Evolutionary conservation across 1,140 invertebrate genomes (phyloP), one percentile per base, ranked within the genome.

Genomic region (Hirudo medicinalis): DNA sequence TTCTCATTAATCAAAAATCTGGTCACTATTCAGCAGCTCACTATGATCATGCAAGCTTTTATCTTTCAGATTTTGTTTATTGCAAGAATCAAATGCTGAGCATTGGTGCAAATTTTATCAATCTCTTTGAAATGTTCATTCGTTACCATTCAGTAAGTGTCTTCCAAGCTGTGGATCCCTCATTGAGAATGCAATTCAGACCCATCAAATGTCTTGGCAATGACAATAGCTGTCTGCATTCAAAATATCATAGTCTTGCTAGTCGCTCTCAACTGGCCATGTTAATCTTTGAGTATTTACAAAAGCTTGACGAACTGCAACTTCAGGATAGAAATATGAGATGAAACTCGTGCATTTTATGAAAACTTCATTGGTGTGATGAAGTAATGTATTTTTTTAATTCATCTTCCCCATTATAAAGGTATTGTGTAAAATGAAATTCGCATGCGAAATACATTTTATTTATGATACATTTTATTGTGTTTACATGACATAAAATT

Each of bases 11-110:
- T 76, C 88, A 89, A 80, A 87, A 88, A 80, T 85, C 87, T 67
- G 91, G 92, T 3, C 88, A 89, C 80, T 94, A 91, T 81, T 89
- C 91, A 79, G 78, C 83, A 9, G 82, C 86, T 66, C 86, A 88
- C 76, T 88, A 84, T 71, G 86, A 87, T 70, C 88, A 89, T 78
- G 84, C 90, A 57, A 86, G 89, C 17, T 92, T 94, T 82, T 92
- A 92, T 79, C 85, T 87, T 63, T 85, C 85, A 73, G 91, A 95
- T 84, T 93, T 91, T 80, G 83, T 87, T 22, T 80, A 80, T 73
- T 87, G 87, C 63, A 84, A 89, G 13, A 88, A 87, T 79, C 78
- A 82, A 63, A 77, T 87, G 17, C 84, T 86, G 78, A 76, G 79
- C 19, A 70, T 69, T 20, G 70, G 69, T 17, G 57, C 67, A 54